Conservation (phyloP, 2,113 vertebrate genomes). For the Geothlypis trichas region DNA sequence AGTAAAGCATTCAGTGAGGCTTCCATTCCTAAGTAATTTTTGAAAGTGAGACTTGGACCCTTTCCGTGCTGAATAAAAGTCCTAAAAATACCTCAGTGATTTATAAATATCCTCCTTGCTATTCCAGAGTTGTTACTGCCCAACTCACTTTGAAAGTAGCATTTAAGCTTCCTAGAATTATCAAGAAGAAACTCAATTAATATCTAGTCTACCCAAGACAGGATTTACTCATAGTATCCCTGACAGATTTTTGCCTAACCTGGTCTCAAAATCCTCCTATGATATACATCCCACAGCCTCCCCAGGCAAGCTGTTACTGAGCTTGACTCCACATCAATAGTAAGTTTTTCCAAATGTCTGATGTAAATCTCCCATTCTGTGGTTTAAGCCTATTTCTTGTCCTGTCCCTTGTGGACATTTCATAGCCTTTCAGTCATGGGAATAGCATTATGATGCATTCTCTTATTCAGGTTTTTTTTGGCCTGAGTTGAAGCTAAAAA, state of each 20-base stretch:
- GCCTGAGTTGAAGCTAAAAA: background rate
- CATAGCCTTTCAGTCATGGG: constrained; percentile 9
- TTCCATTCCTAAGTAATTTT: background rate
- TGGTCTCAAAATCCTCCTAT: constrained; percentile 19
- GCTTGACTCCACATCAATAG: background rate
- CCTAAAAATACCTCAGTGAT: constrained; percentile 14
- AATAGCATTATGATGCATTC: constrained; percentile 13
- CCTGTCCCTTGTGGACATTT: constrained; percentile 48
- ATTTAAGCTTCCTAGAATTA: constrained; percentile 24
- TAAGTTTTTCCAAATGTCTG: constrained; percentile 28
- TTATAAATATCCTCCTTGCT: constrained; percentile 8
- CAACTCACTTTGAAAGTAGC: background rate
- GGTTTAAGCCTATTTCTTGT: constrained; percentile 48
- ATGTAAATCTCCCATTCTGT: background rate
- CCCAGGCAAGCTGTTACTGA: background rate
- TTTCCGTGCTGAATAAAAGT: background rate
- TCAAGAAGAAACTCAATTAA: background rate
- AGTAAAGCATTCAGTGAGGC: background rate
- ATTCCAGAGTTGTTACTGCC: background rate
- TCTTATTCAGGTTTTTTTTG: background rate
- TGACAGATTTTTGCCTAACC: constrained; percentile 16
- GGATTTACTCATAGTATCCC: background rate
- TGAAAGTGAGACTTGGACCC: background rate
- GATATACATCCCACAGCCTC: background rate
- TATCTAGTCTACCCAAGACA: background rate